These are phyloP conservation scores for Cyclophora albipunctata DNA, from an alignment of 2,888 invertebrate species.

Conservation along the genomic window DNA sequence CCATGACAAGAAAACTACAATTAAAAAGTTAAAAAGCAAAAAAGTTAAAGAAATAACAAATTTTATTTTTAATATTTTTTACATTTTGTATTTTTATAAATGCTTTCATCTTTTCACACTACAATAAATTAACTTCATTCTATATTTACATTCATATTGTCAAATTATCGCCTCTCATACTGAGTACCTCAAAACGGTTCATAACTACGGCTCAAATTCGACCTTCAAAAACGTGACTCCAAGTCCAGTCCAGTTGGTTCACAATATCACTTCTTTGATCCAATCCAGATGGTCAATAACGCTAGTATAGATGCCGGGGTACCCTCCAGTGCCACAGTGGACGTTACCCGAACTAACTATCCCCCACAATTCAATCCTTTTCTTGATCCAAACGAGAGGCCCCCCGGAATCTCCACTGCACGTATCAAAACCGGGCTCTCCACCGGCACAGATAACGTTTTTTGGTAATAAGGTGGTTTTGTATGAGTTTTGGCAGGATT, in stretches of 20 bases:
- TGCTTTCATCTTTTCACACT: too few relatives aligned
- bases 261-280: constrained; percentile 25
- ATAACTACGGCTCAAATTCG: too few relatives aligned
- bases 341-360: constrained; percentile 39
- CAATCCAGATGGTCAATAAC: constrained; percentile 38
- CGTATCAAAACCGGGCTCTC: constrained; percentile 35
- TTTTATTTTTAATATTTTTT: too few relatives aligned
- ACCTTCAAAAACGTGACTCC: neutral
- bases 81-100: too few relatives aligned
- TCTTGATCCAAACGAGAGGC: constrained; percentile 32
- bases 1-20: too few relatives aligned
- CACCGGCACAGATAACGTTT: constrained; percentile 45
- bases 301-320: constrained; percentile 44
- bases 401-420: constrained; percentile 54
- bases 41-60: too few relatives aligned
- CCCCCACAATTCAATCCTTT: constrained; percentile 35
- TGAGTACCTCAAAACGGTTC: too few relatives aligned
- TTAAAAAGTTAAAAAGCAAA: too few relatives aligned
- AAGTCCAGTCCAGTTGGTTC: neutral
- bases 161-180: too few relatives aligned
- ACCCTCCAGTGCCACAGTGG: constrained; percentile 34
- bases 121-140: too few relatives aligned
- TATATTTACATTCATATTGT: too few relatives aligned
- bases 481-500: constrained; percentile 28
- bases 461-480: constrained; percentile 23